Base-by-base conservation (phyloP, 2,797 vertebrate species). In the Gallirallus australis region DNA sequence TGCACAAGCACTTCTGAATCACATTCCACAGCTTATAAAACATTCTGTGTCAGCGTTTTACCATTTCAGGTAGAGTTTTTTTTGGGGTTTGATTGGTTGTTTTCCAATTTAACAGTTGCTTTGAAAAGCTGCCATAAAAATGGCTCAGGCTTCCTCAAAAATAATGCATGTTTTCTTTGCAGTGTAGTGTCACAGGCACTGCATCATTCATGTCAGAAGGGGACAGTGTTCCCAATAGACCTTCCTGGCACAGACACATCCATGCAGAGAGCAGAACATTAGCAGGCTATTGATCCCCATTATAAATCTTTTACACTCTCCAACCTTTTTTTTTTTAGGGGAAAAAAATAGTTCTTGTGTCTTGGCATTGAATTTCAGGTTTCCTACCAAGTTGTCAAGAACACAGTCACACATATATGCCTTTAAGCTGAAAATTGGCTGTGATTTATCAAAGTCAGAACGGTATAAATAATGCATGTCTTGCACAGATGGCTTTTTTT, bases 391-490 rank as follows among this genome's bases (percentile, higher is more conserved):
- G 27, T 21, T 86, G 72, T 71, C 72, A 93, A 69, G 61, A 91
- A 53, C 31, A 53, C 0, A 89, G 63, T 60, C 60, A 73, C 47
- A 94, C 24, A 83, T 78, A 83, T 6, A 65, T 76, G 63, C 54
- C 35, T 90, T 89, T 81, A 86, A 75, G 72, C 42, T 79, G 54
- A 89, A 93, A 89, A 79, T 1, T 63, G 54, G 61, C 33, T 69
- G 27, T 86, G 82, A 93, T 91, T 91, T 91, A 83, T 90, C 66
- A 56, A 88, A 95, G 84, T 88, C 84, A 90, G 54, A 81, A 89
- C 27, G 20, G 30, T 82, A 72, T 82, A 90, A 95, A 92, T 94
- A 96, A 84, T 71, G n/a, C 14, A 94, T 45, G 56, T 81, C 76
- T 91, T 88, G 35, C 63, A 93, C 31, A 71, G 50, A 35, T 2